A percentile compares a stretch with the other conserved stretches of the same genome.
phyloP scores from a whole-genome alignment of 2,797 vertebrate species.

The Crossoptilon crossoptilon region DNA sequence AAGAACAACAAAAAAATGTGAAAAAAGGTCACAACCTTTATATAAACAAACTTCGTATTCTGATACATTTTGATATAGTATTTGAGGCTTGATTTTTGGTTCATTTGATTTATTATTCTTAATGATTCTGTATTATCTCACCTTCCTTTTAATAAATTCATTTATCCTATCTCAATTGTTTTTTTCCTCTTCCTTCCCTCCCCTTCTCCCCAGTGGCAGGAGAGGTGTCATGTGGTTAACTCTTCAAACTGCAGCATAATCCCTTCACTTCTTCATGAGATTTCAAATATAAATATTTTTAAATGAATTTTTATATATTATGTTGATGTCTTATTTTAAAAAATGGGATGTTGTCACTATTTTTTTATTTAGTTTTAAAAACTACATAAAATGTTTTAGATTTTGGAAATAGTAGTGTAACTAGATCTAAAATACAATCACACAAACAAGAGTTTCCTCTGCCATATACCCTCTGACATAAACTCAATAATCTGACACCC shows the following conservation, averaged over 20 bases:
- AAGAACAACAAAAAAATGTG: no score
- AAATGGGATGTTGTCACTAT: fast-evolving
- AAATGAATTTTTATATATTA: neutral
- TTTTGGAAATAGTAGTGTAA: neutral
- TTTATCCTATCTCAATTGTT: no score
- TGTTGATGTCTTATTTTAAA: neutral
- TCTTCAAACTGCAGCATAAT: no score
- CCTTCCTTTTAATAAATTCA: no score
- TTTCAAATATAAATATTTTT: neutral
- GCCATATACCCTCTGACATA: neutral
- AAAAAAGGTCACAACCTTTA: neutral
- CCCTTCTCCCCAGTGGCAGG: no score
- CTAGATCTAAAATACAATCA: neutral
- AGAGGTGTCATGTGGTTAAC: no score
- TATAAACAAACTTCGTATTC: neutral
- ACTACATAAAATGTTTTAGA: neutral
- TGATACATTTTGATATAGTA: neutral
- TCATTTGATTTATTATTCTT: no score
- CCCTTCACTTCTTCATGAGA: neutral
- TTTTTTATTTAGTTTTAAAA: neutral
- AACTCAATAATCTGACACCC: neutral
- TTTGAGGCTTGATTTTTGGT: neutral
- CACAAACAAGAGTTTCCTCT: neutral
- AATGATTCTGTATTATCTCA: no score
- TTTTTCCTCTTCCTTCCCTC: no score